Evolutionary conservation across 1,140 invertebrate species (phyloP), one percentile per base, ranked within the genome.

Genomic region (Drosophila bocki): DNA sequence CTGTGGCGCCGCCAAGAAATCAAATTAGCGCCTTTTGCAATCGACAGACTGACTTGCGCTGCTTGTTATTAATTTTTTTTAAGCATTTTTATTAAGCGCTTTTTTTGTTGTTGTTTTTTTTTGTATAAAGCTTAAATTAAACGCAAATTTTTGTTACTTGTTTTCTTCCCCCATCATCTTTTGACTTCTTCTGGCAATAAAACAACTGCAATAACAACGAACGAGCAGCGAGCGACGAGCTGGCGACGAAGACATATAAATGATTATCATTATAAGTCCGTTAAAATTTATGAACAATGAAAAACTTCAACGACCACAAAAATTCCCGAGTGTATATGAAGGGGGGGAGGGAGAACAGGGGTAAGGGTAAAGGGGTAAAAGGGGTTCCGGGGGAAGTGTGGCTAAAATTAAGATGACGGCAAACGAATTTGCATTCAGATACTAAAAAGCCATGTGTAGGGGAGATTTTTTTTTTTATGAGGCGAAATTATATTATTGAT

Each of bases 1-100:
- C 48, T 56, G 84, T 42, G 85, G 80, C 84, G 84, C 84, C 84
- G 80, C 69, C 62, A 65, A 88, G 83, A 90, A 87, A 83, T 88
- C 68, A 80, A 87, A 87, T 87, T 84, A 80, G 84, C 85, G 84
- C 80, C 84, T 83, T 74, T 87, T 88, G 83, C 83, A 87, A 88
- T 87, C 80, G 75, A 75, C 72, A 72, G 67, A 74, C 72, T 41
- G 64, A 51, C 76, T 74, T 54, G 72, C 79, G 76, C 71, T 84
- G 41, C 48, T 37, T 62, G 51, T 41, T 59, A 44, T 59, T 62
- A 63, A 54, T 32, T 77, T 64, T 54, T 61, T 29, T 29, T 7
- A 29, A 29, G 26, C 26, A 12, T 47, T 26, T 22, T 17, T 17
- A 33, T 33, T 8, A 8, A 33, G 26, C 7, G 5, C 7, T 42